Base-by-base conservation (phyloP, 2,113 vertebrate species). In the Eretmochelys imbricata region DNA sequence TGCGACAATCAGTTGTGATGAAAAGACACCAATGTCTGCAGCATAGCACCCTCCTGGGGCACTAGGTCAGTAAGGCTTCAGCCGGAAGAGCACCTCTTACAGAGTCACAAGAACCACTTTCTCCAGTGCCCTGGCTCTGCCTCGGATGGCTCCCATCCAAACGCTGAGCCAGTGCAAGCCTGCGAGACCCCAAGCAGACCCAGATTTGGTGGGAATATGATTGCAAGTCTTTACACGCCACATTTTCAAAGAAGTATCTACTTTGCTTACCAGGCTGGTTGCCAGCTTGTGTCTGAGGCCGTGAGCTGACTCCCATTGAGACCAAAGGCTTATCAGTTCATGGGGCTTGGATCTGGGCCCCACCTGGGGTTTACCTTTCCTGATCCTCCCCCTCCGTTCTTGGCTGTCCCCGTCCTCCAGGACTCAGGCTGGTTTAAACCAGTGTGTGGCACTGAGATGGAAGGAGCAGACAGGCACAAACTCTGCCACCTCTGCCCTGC, bases 381-480 rank as follows among this genome's bases (percentile, higher is more conserved):
- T 0, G 1, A 50, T 46, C 50, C 2, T 0, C 31, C 38, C 2
- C 31, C 55, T 80, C 35, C 8, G 4, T 72, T 72, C n/a, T 19
- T 38, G 22, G 17, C 17, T 72, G 19, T 62, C 35, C 31, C 19
- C n/a, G 9, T n/a, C 35, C 62, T n/a, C 62, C 62, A 69, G 35
- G 62, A 35, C 17, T n/a, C 62, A 69, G 62, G 14, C 35, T n/a
- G 35, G n/a, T 19, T 69, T 69, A n/a, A 69, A 69, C 8, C 62
- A 69, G 35, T n/a, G 62, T 69, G 62, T 55, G 38, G 31, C 42
- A 1, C 0, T 0, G 57, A 75, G 88, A 42, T 76, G 85, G 93
- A n/a, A 89, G 80, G 54, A 78, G 22, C 57, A 78, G 84, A 0
- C 1, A 10, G 80, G 46, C 46, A n/a, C 10, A 55, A 42, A 31